These are phyloP conservation scores for Agrochola circellaris DNA, from an alignment of 2,888 invertebrate species.

Conservation along the genomic window DNA sequence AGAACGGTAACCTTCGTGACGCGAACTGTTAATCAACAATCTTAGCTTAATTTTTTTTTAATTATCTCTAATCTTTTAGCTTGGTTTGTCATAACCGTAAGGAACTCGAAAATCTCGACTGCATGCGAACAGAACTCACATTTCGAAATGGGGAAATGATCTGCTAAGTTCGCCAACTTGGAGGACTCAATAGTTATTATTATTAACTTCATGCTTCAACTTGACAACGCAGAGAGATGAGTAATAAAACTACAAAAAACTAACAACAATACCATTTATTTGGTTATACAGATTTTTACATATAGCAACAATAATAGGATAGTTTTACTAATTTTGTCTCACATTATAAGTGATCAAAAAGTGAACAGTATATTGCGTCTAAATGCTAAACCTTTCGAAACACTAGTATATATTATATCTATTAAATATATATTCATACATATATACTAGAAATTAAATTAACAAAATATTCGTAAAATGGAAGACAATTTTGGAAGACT, in stretches of 20 bases:
- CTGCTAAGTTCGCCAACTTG: not conserved
- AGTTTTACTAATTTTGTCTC: slow-evolving; percentile 78
- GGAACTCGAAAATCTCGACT: not conserved
- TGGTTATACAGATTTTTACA: slow-evolving; percentile 89
- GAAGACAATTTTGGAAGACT: slow-evolving; percentile 80
- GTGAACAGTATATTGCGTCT: slow-evolving; percentile 81
- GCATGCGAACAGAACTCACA: not conserved
- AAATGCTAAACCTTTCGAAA: slow-evolving; percentile 74
- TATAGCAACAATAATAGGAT: slow-evolving; percentile 87
- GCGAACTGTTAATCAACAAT: no score
- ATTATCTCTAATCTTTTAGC: not conserved
- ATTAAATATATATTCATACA: slow-evolving; percentile 64
- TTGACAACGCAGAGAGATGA: not conserved
- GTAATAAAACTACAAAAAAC: slow-evolving; percentile 77
- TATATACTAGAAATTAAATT: slow-evolving; percentile 43
- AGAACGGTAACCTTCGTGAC: no score
- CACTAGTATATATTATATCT: slow-evolving; percentile 67
- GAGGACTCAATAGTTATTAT: not conserved
- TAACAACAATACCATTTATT: slow-evolving; percentile 90
- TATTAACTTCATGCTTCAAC: not conserved
- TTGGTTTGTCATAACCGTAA: not conserved
- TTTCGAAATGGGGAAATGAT: not conserved
- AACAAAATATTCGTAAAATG: slow-evolving; percentile 62
- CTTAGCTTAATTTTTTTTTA: no score
- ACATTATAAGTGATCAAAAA: slow-evolving; percentile 80